Evolutionary conservation across 2,113 vertebrate species (phyloP).

Genomic region (Nyctibius bracteatus): DNA sequence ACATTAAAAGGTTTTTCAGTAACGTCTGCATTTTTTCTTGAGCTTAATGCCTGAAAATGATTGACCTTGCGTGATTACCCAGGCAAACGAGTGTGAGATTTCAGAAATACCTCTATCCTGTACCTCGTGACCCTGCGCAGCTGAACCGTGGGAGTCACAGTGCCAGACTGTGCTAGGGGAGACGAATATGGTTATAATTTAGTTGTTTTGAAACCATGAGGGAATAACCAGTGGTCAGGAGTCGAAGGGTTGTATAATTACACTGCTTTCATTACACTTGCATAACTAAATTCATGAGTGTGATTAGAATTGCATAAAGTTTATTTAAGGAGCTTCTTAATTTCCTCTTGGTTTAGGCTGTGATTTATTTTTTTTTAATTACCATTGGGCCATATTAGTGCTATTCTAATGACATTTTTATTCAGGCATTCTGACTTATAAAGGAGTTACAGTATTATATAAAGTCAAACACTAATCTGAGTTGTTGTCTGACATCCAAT

Average conservation of each 20-base stretch:
- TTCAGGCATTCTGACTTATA: background rate
- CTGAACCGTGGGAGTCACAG: background rate
- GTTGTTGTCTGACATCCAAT: background rate
- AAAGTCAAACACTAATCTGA: background rate
- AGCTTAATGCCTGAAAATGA: background rate
- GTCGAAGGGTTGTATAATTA: background rate
- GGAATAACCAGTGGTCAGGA: background rate
- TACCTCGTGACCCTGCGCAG: background rate
- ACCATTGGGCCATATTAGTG: background rate
- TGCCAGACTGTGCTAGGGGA: background rate
- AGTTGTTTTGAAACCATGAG: background rate
- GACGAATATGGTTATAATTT: background rate
- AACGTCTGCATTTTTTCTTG: background rate
- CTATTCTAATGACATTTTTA: background rate
- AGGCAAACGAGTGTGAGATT: background rate
- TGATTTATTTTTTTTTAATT: background rate
- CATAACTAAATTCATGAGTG: background rate
- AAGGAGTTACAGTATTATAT: background rate
- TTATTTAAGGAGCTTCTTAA: background rate
- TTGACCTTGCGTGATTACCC: background rate
- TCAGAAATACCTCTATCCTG: background rate
- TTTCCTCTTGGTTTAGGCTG: background rate
- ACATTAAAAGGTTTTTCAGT: background rate
- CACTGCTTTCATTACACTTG: background rate
- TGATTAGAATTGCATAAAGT: background rate